Evolutionary conservation across 2,797 vertebrate species (phyloP).

Genomic region (Dipus sagitta): DNA sequence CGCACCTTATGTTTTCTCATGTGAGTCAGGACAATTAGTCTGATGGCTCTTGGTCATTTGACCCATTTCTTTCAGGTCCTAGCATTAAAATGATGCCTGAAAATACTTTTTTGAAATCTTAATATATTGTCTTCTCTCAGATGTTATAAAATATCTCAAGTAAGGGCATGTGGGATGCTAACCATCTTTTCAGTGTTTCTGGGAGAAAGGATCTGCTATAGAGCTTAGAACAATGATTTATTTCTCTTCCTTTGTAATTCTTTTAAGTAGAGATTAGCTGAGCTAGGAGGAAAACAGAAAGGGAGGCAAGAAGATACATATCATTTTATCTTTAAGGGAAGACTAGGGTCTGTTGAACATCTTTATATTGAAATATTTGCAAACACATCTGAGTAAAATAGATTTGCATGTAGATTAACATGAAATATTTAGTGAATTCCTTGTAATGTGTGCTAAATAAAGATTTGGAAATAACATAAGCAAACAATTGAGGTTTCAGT

Average conservation of each 20-base stretch:
- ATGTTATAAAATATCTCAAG: background rate
- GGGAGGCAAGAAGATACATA: background rate
- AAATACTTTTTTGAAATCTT: conserved; percentile 33
- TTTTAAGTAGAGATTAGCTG: background rate
- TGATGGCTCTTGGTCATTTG: background rate
- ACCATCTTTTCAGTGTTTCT: conserved; percentile 11
- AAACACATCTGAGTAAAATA: background rate
- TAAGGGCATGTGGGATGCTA: background rate
- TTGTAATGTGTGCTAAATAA: background rate
- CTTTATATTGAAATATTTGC: background rate
- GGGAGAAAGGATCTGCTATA: background rate
- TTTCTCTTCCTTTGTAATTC: conserved; percentile 18
- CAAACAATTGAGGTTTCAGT: background rate
- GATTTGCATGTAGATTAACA: background rate
- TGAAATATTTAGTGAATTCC: background rate
- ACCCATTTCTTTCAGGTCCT: conserved; percentile 12
- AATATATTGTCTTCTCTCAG: background rate
- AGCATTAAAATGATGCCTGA: conserved; percentile 31
- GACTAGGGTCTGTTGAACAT: background rate
- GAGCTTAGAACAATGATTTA: background rate
- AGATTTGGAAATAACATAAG: background rate
- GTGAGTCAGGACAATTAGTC: conserved; percentile 22
- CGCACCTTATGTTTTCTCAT: background rate
- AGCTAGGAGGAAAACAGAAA: background rate
- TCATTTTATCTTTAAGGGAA: background rate